Conservation (phyloP, 2,797 vertebrate species). For the Tokudaia tokunoshimensis region DNA sequence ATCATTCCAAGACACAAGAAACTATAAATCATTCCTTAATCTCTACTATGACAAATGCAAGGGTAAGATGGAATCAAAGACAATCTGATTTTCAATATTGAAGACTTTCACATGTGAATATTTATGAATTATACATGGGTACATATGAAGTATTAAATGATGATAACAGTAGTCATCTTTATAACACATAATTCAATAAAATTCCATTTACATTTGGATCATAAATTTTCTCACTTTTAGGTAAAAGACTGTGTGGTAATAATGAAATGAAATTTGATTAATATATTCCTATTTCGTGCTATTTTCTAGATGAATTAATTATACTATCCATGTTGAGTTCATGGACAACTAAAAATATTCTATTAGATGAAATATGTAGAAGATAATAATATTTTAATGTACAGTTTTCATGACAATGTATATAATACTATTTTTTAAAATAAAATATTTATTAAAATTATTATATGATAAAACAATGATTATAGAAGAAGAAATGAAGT, state of each 20-base stretch:
- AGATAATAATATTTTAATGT: not conserved
- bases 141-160: not conserved
- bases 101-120: not conserved
- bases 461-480: not conserved
- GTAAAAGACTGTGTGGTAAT: not conserved
- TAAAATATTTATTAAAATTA: conserved; percentile 1
- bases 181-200: not conserved
- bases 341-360: not conserved
- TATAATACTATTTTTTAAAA: not conserved
- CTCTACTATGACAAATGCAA: not conserved
- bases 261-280: not conserved
- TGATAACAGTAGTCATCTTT: not conserved
- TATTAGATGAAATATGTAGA: conserved; percentile 3
- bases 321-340: not conserved
- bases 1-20: not conserved
- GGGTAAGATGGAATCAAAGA: not conserved
- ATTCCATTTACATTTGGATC: not conserved
- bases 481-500: not conserved
- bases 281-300: not conserved
- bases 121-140: not conserved
- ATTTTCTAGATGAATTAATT: conserved; percentile 36
- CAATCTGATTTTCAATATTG: not conserved
- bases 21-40: not conserved
- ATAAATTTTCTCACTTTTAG: not conserved
- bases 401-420: not conserved